phyloP scores from a whole-genome alignment of 2,888 invertebrate species.

The Allophyes oxyacanthae region DNA sequence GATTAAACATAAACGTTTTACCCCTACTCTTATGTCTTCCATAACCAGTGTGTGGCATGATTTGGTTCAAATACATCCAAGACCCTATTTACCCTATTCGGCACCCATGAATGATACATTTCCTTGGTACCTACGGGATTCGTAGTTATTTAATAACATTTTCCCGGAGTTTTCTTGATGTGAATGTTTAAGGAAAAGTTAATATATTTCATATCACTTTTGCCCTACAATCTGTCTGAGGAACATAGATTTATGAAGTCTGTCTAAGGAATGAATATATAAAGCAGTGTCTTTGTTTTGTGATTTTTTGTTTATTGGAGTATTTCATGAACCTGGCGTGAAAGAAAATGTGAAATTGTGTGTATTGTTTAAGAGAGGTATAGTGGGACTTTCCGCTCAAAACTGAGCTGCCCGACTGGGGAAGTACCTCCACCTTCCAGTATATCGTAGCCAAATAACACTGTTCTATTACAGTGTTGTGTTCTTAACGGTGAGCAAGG shows the following conservation, averaged over 20 bases:
- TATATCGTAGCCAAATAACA: too few species aligned
- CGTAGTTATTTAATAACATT: slow-evolving; percentile 42
- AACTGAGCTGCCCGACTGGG: too few species aligned
- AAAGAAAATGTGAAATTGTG: too few species aligned
- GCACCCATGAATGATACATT: slow-evolving; percentile 8
- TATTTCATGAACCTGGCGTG: background rate
- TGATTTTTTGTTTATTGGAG: background rate
- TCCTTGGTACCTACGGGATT: slow-evolving; percentile 20
- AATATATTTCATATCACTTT: slow-evolving; percentile 37
- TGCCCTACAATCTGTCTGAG: slow-evolving; percentile 7
- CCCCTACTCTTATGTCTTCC: too few species aligned
- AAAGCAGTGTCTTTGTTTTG: slow-evolving; percentile 1
- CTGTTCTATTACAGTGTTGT: too few species aligned
- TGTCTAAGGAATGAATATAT: background rate
- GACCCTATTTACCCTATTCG: slow-evolving; percentile 1
- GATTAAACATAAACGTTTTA: too few species aligned
- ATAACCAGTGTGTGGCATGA: too few species aligned
- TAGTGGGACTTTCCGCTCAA: too few species aligned
- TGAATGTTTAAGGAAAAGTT: slow-evolving; percentile 20
- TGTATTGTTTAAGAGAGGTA: too few species aligned
- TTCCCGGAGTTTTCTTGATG: slow-evolving; percentile 23
- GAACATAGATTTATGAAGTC: slow-evolving; percentile 41
- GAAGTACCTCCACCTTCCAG: too few species aligned
- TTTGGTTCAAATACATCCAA: too few species aligned
- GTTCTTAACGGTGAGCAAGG: too few species aligned